Evolutionary conservation across 2,888 invertebrate genomes (phyloP).

Genomic region (Xestia rhomboidea): DNA sequence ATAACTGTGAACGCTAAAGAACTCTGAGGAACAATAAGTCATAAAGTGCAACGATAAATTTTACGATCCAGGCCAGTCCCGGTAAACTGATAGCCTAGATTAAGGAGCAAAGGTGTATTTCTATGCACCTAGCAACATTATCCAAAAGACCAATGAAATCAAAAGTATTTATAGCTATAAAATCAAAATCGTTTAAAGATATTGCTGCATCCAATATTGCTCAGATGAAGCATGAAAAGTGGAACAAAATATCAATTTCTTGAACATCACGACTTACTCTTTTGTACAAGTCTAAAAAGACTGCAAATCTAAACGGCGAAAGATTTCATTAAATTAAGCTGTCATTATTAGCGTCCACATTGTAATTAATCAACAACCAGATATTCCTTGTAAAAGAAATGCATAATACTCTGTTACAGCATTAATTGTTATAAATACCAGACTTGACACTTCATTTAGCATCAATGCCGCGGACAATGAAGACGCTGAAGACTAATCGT

Average conservation of each 20-base stretch:
- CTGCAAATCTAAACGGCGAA: conserved; percentile 5
- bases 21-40: conserved; percentile 83
- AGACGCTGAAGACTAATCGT: conserved; percentile 73
- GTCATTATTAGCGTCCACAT: conserved; percentile 14
- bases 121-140: conserved; percentile 43
- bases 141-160: conserved; percentile 42
- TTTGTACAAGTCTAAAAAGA: conserved; percentile 11
- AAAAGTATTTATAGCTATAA: conserved; percentile 35
- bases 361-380: conserved; percentile 45
- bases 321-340: conserved; percentile 11
- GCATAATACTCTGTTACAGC: conserved; percentile 63
- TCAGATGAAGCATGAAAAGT: conserved; percentile 38
- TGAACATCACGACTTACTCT: conserved; percentile 35
- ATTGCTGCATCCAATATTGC: conserved; percentile 31
- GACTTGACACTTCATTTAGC: conserved; percentile 84
- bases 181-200: conserved; percentile 42
- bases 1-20: conserved; percentile 72
- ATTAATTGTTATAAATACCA: conserved; percentile 78
- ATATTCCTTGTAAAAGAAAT: conserved; percentile 58
- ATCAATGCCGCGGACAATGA: conserved; percentile 83
- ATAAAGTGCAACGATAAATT: conserved; percentile 85
- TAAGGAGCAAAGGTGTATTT: conserved; percentile 60
- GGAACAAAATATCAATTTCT: conserved; percentile 56
- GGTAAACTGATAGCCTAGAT: conserved; percentile 86
- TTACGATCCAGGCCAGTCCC: conserved; percentile 80